Base-by-base conservation (phyloP, 2,113 vertebrate species). In the Atrichornis clamosus region DNA sequence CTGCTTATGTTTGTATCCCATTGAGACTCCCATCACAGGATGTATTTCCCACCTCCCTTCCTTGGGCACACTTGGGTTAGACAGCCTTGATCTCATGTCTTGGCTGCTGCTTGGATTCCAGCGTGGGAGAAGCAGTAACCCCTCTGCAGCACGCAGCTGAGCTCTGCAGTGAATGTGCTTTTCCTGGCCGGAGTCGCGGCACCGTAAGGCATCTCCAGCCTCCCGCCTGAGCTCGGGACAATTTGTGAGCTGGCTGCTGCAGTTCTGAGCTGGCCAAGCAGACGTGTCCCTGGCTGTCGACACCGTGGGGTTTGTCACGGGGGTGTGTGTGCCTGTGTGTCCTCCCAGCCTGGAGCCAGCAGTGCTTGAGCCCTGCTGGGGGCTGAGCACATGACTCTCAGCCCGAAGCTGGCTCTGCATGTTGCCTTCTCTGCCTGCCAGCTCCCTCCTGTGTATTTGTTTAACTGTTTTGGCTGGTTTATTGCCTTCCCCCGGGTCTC, bases 381-480 rank as follows among this genome's bases (percentile, higher is more conserved):
- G 75, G 75, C 78, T 83, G 77, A 96, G 90, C 76, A 70, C 93
- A 93, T 93, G 96, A 96, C 79, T 91, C 42, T 78, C 77, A 72
- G 93, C 72, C 95, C 80, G 59, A 74, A 88, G 39, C 72, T 52
- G 75, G 55, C 94, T 94, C 91, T 0, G 24, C 5, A 0, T 83
- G 83, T 70, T 81, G 88, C 64, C 78, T 79, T 62, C 50, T 73
- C 64, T 89, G 68, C 21, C 68, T 96, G 95, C 92, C 90, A 95
- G 85, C 88, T 93, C 90, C 92, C 93, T 74, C 83, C 95, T 92
- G 77, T 67, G 85, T 84, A 90, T 93, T 95, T 95, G 63, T 96
- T 95, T 78, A 92, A 95, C 68, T 92, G 88, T 94, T 96, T 86
- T 81, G 92, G 76, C 88, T 93, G 59, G 0, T 58, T 88, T 83